These are phyloP conservation scores for Nematostella vectensis DNA, from an alignment of 92 coral and sea anemone species.

Conservation along the genomic window DNA sequence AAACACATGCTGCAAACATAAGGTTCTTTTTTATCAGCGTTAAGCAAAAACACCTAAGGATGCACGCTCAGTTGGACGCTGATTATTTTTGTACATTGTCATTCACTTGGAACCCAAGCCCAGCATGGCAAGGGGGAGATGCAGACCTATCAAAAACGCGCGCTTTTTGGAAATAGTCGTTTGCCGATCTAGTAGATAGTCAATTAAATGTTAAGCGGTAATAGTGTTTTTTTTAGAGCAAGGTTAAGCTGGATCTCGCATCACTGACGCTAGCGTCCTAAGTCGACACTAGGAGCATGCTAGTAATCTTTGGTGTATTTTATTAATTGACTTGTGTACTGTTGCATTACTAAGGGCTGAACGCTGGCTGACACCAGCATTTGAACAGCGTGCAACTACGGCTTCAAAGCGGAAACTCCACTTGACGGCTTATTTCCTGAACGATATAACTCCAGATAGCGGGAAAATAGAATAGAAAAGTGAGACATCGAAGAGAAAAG, in stretches of 20 bases:
- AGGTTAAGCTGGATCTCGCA: neutral
- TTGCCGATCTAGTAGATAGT: neutral
- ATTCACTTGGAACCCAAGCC: no score
- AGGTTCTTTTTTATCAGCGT: no score
- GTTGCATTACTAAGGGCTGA: neutral
- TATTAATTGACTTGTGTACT: neutral
- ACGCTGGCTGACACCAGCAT: neutral
- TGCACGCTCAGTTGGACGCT: no score
- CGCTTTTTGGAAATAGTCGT: neutral
- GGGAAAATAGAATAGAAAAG: neutral
- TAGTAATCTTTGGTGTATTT: neutral
- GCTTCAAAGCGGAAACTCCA: neutral
- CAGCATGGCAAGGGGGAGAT: no score
- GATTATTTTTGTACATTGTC: no score
- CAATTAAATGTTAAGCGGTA: neutral
- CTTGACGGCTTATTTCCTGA: neutral
- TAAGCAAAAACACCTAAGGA: no score
- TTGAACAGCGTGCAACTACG: neutral
- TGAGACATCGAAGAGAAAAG: neutral
- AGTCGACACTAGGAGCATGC: neutral
- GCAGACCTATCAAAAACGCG: no score
- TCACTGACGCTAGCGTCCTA: neutral
- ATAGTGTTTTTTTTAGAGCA: neutral
- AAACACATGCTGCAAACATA: no score
- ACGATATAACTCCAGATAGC: neutral